These are phyloP conservation scores for pig (Sus scrofa) DNA, from an alignment of 2,113 vertebrate genomes.

Conservation along the genomic window DNA sequence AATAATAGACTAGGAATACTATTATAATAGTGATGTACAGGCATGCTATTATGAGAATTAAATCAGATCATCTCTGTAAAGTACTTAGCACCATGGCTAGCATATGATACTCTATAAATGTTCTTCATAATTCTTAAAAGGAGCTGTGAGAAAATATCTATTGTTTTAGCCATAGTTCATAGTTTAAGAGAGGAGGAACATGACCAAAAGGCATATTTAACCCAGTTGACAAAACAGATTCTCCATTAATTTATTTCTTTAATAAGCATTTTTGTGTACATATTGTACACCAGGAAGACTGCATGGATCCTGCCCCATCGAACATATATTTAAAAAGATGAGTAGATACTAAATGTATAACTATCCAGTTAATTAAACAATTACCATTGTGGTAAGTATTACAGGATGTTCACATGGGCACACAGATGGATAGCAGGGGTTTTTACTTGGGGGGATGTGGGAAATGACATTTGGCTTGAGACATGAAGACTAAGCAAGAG, in stretches of 20 bases:
- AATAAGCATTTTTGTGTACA: background rate
- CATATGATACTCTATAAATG: background rate
- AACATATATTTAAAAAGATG: background rate
- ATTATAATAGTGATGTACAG: background rate
- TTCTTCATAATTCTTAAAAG: background rate
- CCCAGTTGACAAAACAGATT: background rate
- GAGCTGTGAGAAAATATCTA: background rate
- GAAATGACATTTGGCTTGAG: background rate
- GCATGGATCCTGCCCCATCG: background rate
- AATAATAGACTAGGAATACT: background rate
- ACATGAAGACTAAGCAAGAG: background rate
- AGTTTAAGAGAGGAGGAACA: background rate
- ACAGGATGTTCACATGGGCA: background rate
- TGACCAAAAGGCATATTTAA: background rate
- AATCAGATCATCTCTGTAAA: background rate
- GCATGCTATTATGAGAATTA: background rate
- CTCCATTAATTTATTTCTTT: background rate
- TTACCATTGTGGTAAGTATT: background rate
- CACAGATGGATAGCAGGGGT: too few species aligned
- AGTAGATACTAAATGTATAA: background rate
- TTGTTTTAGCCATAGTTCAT: background rate
- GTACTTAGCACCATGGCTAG: background rate
- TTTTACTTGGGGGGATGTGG: too few species aligned
- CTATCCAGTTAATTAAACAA: background rate
- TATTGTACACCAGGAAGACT: background rate